These are phyloP conservation scores for Pseudorhombus dupliciocellatus DNA, from an alignment of 2,113 vertebrate species.

Conservation along the genomic window DNA sequence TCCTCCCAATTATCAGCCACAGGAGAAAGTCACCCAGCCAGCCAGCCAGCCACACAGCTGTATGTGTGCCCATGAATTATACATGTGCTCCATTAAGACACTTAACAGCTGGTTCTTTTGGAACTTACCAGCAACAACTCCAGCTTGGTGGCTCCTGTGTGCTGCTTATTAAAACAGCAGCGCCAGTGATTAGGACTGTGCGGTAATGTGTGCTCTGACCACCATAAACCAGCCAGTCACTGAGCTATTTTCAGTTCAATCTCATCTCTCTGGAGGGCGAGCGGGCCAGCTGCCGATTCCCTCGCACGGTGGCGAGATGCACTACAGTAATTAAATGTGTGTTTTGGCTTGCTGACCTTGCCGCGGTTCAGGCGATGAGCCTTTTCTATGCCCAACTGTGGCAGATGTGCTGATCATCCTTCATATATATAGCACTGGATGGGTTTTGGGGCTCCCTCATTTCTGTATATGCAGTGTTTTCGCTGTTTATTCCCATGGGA, in stretches of 20 bases:
- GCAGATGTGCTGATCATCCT: constrained; percentile 47
- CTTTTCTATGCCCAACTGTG: constrained; percentile 32
- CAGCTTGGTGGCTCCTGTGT: constrained; percentile 36
- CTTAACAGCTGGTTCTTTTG: constrained; percentile 67
- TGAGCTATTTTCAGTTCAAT: constrained; percentile 63
- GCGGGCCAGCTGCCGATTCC: constrained; percentile 60
- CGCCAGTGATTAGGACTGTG: constrained; percentile 56
- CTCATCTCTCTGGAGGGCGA: constrained; percentile 55
- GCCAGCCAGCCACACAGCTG: constrained; percentile 43
- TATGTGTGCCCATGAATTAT: constrained; percentile 65
- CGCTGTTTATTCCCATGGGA: not conserved
- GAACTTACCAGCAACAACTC: constrained; percentile 51
- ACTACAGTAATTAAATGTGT: constrained; percentile 68
- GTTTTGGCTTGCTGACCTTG: constrained; percentile 68
- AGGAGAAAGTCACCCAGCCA: constrained; percentile 23
- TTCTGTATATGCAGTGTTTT: not conserved
- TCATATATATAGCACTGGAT: constrained; percentile 14
- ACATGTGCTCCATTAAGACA: constrained; percentile 68
- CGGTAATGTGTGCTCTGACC: constrained; percentile 57
- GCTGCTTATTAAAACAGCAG: constrained; percentile 66
- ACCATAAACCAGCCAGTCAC: constrained; percentile 62
- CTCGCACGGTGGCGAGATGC: constrained; percentile 50
- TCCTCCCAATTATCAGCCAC: constrained; percentile 58
- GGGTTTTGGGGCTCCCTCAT: not conserved
- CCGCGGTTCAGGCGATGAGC: constrained; percentile 35